phyloP scores from a whole-genome alignment of 1,140 invertebrate species.

The Philotrypesis tridentata region DNA sequence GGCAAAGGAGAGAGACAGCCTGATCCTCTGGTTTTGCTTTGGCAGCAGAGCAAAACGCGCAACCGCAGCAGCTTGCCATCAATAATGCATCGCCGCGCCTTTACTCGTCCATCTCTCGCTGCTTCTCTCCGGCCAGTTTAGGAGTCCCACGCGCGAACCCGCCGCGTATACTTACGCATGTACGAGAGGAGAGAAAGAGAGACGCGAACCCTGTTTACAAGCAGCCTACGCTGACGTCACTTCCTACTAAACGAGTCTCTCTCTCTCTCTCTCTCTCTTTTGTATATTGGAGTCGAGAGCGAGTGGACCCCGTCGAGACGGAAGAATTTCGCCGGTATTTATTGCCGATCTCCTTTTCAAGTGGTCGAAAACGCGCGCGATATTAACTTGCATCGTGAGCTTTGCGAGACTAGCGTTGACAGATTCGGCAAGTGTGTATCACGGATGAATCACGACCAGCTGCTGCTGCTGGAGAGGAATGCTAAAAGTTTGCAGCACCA shows the following conservation, averaged over 20 bases:
- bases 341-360: slow-evolving; percentile 51
- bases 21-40: neutral
- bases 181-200: neutral
- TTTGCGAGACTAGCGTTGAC: no score
- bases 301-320: neutral
- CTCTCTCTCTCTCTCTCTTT: slow-evolving; percentile 54
- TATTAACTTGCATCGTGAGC: neutral
- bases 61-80: slow-evolving; percentile 20
- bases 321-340: neutral
- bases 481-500: neutral
- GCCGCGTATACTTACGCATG: neutral
- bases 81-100: slow-evolving; percentile 47
- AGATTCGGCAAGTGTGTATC: neutral
- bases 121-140: slow-evolving; percentile 19
- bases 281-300: slow-evolving; percentile 44
- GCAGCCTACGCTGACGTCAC: slow-evolving; percentile 60
- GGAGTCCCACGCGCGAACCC: slow-evolving; percentile 23
- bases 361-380: slow-evolving; percentile 52
- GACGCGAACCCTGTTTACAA: slow-evolving; percentile 14
- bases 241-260: slow-evolving; percentile 65
- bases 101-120: no score
- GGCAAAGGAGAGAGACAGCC: neutral
- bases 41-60: neutral
- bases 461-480: neutral
- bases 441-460: neutral